These are phyloP conservation scores for Pandemis cinnamomeana DNA, from an alignment of 2,888 invertebrate species.

Conservation along the genomic window DNA sequence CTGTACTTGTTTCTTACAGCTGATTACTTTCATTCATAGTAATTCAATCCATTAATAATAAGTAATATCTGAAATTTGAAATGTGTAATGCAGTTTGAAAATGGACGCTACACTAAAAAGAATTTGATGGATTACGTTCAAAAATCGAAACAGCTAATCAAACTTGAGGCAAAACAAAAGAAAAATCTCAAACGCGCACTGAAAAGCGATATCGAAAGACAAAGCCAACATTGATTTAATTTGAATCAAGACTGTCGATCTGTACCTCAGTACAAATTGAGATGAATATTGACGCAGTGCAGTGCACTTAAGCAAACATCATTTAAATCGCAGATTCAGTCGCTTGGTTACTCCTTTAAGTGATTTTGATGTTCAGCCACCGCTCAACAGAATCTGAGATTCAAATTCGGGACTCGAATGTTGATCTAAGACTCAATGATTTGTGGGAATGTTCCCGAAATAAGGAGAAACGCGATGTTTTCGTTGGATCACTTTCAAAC, in stretches of 20 bases:
- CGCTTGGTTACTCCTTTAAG: slow-evolving; percentile 53
- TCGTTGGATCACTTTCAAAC: slow-evolving; percentile 37
- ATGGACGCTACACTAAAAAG: too few relatives aligned
- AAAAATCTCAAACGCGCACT: not conserved
- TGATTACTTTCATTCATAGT: too few relatives aligned
- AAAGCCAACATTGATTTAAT: slow-evolving; percentile 25
- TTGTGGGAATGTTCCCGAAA: slow-evolving; percentile 41
- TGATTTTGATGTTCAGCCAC: slow-evolving; percentile 53
- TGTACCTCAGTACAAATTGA: slow-evolving; percentile 35
- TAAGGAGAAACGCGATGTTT: slow-evolving; percentile 35
- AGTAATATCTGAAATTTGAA: too few relatives aligned
- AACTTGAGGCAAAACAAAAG: not conserved
- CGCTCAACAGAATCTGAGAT: slow-evolving; percentile 37
- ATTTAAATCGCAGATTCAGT: slow-evolving; percentile 63
- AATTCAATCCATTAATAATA: too few relatives aligned
- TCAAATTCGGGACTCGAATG: slow-evolving; percentile 44
- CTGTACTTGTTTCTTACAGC: too few relatives aligned
- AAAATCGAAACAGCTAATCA: not conserved
- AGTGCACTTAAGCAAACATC: slow-evolving; percentile 56
- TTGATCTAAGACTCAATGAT: slow-evolving; percentile 43
- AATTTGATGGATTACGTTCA: not conserved
- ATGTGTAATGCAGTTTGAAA: too few relatives aligned
- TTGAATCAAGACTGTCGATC: slow-evolving; percentile 5
- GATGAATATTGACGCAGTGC: slow-evolving; percentile 40
- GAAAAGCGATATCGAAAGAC: slow-evolving; percentile 15